These are phyloP conservation scores for Stenchaetothrips biformis DNA, from an alignment of 2,888 invertebrate genomes.

Conservation along the genomic window DNA sequence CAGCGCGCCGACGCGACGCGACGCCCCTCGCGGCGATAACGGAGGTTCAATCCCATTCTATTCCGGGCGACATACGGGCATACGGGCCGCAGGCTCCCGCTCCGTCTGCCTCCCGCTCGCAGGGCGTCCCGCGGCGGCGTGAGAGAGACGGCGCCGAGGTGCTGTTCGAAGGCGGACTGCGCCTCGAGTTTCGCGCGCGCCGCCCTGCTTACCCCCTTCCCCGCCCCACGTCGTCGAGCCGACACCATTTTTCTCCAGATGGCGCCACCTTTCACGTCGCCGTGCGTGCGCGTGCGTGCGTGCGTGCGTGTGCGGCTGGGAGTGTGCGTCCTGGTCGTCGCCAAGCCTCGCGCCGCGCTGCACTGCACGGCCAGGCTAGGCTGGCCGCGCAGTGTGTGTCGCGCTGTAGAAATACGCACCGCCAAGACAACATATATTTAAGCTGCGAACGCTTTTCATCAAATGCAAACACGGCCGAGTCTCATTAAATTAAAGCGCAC, in stretches of 20 bases:
- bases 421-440: constrained; percentile 27
- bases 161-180: no score
- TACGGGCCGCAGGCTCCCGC: no score
- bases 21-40: neutral
- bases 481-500: constrained; percentile 20
- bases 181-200: no score
- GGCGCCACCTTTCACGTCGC: neutral
- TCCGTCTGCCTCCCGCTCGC: no score
- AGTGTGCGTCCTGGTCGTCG: no score
- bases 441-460: constrained; percentile 25
- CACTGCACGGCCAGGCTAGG: neutral
- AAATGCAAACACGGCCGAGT: constrained; percentile 19
- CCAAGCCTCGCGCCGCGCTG: neutral
- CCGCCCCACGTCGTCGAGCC: no score
- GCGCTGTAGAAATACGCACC: constrained; percentile 14
- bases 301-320: neutral
- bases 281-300: neutral
- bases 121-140: no score
- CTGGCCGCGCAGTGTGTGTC: neutral
- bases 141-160: no score
- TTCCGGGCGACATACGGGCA: no score
- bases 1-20: no score
- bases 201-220: no score
- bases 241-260: neutral
- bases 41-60: no score